phyloP scores from a whole-genome alignment of 2,113 vertebrate species.

The Panthera uncia region DNA sequence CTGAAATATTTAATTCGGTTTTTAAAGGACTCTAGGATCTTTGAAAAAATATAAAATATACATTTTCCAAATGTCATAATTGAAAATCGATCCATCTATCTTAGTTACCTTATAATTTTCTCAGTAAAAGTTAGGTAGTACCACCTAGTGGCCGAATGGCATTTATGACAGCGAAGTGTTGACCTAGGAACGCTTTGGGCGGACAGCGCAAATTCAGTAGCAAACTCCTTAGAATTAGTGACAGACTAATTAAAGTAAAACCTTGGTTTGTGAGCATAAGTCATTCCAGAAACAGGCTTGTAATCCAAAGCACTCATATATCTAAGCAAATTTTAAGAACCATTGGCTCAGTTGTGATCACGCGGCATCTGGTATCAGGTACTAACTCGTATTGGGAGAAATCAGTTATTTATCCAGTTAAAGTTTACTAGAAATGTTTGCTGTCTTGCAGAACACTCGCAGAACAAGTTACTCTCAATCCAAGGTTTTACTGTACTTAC shows the following conservation, averaged over 20 bases:
- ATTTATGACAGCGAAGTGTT: not conserved
- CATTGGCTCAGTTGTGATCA: no score
- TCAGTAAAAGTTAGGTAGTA: conserved; percentile 62
- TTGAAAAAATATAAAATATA: conserved; percentile 53
- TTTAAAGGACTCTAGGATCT: not conserved
- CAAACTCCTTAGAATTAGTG: not conserved
- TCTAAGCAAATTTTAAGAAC: no score
- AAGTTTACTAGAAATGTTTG: no score
- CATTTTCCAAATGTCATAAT: not conserved
- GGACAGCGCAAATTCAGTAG: not conserved
- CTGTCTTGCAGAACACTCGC: no score
- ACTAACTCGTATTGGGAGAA: no score
- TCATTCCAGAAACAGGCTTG: no score
- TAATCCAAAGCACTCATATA: no score
- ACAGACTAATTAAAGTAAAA: not conserved
- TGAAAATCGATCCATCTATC: not conserved
- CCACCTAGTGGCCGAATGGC: conserved; percentile 81
- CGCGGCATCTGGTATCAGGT: no score
- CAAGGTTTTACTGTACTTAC: no score
- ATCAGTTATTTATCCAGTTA: no score
- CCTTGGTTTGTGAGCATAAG: no score
- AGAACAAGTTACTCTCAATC: no score
- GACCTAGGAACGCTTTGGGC: not conserved
- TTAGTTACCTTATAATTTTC: not conserved
- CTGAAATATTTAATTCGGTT: not conserved